These are phyloP conservation scores for Bos indicus DNA, from an alignment of 2,113 vertebrate species.

Conservation along the genomic window DNA sequence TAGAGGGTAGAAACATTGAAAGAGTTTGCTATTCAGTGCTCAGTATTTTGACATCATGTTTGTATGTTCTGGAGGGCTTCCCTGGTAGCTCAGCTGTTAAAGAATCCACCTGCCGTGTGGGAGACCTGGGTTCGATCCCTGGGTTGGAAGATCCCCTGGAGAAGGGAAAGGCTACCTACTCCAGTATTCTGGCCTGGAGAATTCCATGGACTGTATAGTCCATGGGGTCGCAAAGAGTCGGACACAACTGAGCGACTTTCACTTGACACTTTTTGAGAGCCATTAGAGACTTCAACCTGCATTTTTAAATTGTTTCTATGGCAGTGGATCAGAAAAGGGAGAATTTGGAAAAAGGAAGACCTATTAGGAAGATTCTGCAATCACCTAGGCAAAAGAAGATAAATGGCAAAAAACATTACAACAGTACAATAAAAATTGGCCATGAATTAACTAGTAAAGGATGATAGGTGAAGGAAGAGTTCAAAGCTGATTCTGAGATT, in stretches of 20 bases:
- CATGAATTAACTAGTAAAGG: background rate
- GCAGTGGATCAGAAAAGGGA: background rate
- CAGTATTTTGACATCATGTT: background rate
- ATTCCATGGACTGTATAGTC: background rate
- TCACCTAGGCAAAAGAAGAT: background rate
- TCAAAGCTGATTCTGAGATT: conserved; percentile 27
- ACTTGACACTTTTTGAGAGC: background rate
- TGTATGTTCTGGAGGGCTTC: background rate
- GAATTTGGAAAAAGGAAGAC: conserved; percentile 11
- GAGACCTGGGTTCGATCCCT: background rate
- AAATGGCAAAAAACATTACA: background rate
- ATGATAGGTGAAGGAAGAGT: background rate
- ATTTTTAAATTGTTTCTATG: background rate
- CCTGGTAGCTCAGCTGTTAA: background rate
- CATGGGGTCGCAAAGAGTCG: background rate
- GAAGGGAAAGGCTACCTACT: background rate
- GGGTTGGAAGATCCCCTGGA: background rate
- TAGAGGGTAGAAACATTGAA: background rate
- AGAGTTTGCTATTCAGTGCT: background rate
- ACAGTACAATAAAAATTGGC: background rate
- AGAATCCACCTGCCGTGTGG: background rate
- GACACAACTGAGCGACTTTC: background rate
- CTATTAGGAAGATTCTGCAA: background rate
- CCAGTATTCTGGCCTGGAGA: background rate
- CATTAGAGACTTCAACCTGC: background rate